Conservation (phyloP, 2,113 vertebrate genomes). For the Salvator merianae region DNA sequence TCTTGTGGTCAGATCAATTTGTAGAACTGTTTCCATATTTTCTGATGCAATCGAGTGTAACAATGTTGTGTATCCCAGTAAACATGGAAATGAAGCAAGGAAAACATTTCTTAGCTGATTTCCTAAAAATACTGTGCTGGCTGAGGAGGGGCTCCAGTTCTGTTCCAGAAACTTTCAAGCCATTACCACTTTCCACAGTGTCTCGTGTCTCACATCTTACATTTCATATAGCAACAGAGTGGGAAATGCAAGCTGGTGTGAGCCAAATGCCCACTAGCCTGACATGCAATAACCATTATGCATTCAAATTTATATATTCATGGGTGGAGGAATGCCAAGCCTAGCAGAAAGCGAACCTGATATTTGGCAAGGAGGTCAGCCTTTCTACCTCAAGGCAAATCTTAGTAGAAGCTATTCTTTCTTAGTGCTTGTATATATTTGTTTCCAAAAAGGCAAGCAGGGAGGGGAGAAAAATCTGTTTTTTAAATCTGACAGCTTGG, state of each 20-base stretch:
- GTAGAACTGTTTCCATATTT: constrained; percentile 66
- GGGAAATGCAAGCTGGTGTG: constrained; percentile 23
- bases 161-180: constrained; percentile 54
- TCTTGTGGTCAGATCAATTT: constrained; percentile 57
- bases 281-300: constrained; percentile 58
- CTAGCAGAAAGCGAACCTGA: constrained; percentile 55
- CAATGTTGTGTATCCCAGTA: constrained; percentile 72
- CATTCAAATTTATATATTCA: constrained; percentile 47
- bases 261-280: constrained; percentile 60
- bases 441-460: constrained; percentile 1
- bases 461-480: not conserved
- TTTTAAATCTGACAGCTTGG: not conserved
- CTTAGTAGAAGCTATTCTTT: constrained; percentile 50
- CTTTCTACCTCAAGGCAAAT: constrained; percentile 34
- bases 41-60: constrained; percentile 76
- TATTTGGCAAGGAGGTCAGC: constrained; percentile 48
- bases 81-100: constrained; percentile 67
- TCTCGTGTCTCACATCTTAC: constrained; percentile 47
- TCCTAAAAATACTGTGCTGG: constrained; percentile 63
- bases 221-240: constrained; percentile 48
- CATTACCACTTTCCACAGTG: constrained; percentile 58
- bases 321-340: constrained; percentile 64
- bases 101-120: constrained; percentile 65
- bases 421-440: constrained; percentile 30
- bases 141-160: constrained; percentile 44